These are phyloP conservation scores for Ophioninae sp. DNA, from an alignment of 2,888 invertebrate species.

Conservation along the genomic window DNA sequence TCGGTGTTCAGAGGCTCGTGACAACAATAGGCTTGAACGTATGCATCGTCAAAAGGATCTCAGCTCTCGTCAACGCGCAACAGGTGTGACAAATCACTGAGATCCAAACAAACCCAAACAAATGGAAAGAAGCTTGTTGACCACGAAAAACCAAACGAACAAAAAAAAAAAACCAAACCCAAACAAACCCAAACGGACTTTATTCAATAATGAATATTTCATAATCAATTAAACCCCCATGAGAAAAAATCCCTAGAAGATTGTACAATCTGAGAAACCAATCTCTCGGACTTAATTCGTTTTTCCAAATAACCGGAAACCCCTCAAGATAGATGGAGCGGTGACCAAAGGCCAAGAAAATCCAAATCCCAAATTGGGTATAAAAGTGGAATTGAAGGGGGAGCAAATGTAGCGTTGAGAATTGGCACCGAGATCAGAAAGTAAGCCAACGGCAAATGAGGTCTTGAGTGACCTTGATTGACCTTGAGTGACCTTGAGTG, in stretches of 20 bases:
- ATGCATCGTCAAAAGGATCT: slow-evolving; percentile 13
- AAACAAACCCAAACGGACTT: too few relatives aligned
- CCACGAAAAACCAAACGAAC: neutral
- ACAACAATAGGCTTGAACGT: neutral
- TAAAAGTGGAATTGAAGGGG: neutral
- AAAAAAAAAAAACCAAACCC: neutral
- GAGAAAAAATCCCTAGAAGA: too few relatives aligned
- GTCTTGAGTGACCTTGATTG: neutral
- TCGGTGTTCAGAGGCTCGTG: neutral
- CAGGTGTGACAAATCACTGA: slow-evolving; percentile 42
- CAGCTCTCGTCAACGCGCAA: slow-evolving; percentile 40
- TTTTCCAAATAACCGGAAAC: too few relatives aligned
- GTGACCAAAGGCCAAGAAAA: too few relatives aligned
- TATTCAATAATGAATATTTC: too few relatives aligned
- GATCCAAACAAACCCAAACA: slow-evolving; percentile 16
- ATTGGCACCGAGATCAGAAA: slow-evolving; percentile 7
- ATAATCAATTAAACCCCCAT: too few relatives aligned
- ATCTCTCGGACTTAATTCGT: too few relatives aligned
- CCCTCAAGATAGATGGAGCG: neutral
- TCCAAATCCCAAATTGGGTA: neutral
- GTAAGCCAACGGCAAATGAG: slow-evolving; percentile 7
- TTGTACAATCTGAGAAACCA: too few relatives aligned
- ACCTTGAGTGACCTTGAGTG: neutral
- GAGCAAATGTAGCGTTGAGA: neutral
- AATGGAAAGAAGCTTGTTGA: neutral